phyloP scores from a whole-genome alignment of 2,888 invertebrate species.

The Gortyna flavago region DNA sequence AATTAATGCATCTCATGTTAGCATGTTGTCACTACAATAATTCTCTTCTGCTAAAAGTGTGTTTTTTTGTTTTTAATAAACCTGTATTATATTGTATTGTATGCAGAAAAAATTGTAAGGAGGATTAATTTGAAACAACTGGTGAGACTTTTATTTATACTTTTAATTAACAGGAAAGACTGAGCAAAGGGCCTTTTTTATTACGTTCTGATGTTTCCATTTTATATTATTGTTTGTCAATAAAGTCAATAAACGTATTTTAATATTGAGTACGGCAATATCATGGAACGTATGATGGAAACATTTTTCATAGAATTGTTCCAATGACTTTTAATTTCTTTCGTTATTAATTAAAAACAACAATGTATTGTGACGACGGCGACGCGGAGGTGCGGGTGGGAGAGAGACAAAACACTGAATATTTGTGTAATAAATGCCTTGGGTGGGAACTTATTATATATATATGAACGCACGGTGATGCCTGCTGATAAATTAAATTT shows the following conservation, averaged over 20 bases:
- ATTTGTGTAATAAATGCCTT: no score
- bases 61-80: neutral
- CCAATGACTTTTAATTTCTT: neutral
- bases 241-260: neutral
- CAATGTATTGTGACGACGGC: no score
- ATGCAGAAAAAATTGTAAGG: no score
- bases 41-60: neutral
- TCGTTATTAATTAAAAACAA: constrained; percentile 4
- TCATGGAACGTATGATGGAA: neutral
- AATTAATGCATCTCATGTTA: constrained; percentile 3
- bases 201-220: neutral
- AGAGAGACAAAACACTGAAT: no score
- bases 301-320: neutral
- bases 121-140: neutral
- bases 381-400: no score
- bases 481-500: no score
- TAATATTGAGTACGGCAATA: neutral
- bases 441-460: no score
- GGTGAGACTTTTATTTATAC: constrained; percentile 5
- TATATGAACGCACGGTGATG: no score
- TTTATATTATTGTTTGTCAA: neutral
- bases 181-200: neutral
- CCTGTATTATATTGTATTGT: no score
- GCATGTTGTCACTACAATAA: neutral
- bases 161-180: constrained; percentile 10